A percentile compares a stretch with the other conserved stretches of the same genome.
Evolutionary conservation across 2,113 vertebrate species (phyloP).

Genomic region (Bubo bubo): DNA sequence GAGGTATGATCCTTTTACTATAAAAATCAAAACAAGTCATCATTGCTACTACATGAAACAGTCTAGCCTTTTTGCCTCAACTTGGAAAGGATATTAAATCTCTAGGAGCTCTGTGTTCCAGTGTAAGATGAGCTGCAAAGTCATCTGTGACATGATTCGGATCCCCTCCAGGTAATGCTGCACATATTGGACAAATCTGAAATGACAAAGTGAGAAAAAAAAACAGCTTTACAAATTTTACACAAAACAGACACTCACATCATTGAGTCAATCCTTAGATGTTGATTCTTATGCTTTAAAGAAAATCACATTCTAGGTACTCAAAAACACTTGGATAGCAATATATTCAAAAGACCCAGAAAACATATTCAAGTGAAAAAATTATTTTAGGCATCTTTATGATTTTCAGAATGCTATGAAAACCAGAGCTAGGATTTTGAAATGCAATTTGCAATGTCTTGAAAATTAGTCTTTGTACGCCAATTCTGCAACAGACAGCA

Average conservation of each 20-base stretch:
- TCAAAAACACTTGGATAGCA: background rate
- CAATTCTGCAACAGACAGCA: background rate
- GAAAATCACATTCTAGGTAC: background rate
- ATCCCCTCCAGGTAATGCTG: conserved; percentile 97
- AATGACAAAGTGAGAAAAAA: conserved; percentile 59
- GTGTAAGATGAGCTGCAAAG: conserved; percentile 98
- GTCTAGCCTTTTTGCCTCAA: background rate
- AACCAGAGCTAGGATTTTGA: background rate
- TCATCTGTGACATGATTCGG: conserved; percentile 99
- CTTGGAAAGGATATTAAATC: conserved; percentile 97
- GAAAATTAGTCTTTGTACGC: background rate
- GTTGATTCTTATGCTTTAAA: background rate
- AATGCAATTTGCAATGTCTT: background rate
- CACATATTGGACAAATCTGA: conserved; percentile 99
- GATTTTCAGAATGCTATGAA: background rate
- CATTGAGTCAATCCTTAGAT: background rate
- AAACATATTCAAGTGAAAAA: background rate
- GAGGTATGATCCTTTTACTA: background rate
- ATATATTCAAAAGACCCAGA: background rate
- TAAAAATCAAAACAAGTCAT: background rate
- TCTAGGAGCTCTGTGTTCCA: conserved; percentile 99
- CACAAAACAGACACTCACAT: background rate
- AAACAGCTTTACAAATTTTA: background rate
- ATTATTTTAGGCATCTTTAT: background rate
- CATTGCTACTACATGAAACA: background rate